Evolutionary conservation across 2,888 invertebrate genomes (phyloP).

Genomic region (Drosophila testacea): DNA sequence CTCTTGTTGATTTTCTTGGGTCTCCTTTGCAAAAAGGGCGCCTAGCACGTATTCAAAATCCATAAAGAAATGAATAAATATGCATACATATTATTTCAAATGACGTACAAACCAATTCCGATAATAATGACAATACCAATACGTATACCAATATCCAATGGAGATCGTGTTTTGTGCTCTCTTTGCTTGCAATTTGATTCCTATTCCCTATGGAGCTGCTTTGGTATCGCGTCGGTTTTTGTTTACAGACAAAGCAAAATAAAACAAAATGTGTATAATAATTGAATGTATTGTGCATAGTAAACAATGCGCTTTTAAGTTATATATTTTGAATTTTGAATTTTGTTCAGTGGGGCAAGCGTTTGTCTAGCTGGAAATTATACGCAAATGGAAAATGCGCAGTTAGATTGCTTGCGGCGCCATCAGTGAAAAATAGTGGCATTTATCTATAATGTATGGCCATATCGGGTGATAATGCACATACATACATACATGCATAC

Average conservation of each 20-base stretch:
- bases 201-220: constrained; percentile 29
- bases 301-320: constrained; percentile 33
- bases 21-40: constrained; percentile 47
- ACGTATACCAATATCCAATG: background rate
- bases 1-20: constrained; percentile 5
- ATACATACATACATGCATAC: background rate
- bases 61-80: constrained; percentile 58
- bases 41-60: constrained; percentile 36
- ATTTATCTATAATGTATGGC: constrained; percentile 59
- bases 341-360: constrained; percentile 34
- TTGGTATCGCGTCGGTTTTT: constrained; percentile 1
- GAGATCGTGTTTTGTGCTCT: constrained; percentile 29
- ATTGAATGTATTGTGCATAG: constrained; percentile 12
- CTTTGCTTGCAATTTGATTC: constrained; percentile 12
- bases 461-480: constrained; percentile 47
- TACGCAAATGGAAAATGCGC: constrained; percentile 14
- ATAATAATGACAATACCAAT: background rate
- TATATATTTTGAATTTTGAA: constrained; percentile 6
- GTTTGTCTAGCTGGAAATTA: constrained; percentile 4
- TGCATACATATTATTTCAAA: constrained; percentile 47
- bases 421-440: constrained; percentile 28
- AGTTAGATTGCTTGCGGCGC: constrained; percentile 24
- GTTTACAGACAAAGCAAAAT: constrained; percentile 19
- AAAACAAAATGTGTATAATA: background rate
- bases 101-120: constrained; percentile 30